Evolutionary conservation across 2,113 vertebrate genomes (phyloP).

Genomic region (Pelusios castaneus): DNA sequence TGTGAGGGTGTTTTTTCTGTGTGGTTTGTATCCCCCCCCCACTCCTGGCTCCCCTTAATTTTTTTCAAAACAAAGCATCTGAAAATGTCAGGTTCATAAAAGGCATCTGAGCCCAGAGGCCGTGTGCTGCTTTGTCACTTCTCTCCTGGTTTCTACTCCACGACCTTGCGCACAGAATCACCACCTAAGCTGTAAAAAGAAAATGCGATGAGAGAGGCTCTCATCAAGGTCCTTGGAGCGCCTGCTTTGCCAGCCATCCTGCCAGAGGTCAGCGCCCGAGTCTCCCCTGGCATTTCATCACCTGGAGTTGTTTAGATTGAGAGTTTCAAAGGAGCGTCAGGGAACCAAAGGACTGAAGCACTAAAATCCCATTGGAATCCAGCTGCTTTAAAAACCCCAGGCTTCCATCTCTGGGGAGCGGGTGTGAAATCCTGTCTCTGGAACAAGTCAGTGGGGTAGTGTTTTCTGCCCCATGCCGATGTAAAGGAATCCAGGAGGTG

Average conservation of each 20-base stretch:
- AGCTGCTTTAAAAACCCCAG: neutral
- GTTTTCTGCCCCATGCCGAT: neutral
- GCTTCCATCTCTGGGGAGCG: neutral
- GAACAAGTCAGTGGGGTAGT: neutral
- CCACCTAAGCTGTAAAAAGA: neutral
- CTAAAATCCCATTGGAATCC: neutral
- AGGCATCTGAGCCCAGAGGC: neutral
- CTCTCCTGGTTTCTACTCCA: neutral
- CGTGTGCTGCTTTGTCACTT: neutral
- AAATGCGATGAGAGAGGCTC: neutral
- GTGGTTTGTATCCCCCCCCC: neutral
- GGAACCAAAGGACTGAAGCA: neutral
- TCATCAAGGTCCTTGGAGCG: neutral
- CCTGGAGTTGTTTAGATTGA: neutral
- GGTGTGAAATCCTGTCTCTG: neutral
- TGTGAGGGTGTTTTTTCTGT: neutral
- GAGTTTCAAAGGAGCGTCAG: neutral
- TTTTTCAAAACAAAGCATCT: neutral
- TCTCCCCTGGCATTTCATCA: neutral
- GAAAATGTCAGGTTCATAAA: conserved; percentile 7
- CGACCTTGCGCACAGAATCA: neutral
- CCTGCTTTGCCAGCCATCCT: neutral
- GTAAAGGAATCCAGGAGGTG: neutral
- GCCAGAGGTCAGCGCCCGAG: neutral
- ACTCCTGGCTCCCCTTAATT: neutral